Percentiles rank a stretch among this genome's conserved stretches.
Conservation (phyloP, 2,113 vertebrate species). For the Seriola aureovittata region DNA sequence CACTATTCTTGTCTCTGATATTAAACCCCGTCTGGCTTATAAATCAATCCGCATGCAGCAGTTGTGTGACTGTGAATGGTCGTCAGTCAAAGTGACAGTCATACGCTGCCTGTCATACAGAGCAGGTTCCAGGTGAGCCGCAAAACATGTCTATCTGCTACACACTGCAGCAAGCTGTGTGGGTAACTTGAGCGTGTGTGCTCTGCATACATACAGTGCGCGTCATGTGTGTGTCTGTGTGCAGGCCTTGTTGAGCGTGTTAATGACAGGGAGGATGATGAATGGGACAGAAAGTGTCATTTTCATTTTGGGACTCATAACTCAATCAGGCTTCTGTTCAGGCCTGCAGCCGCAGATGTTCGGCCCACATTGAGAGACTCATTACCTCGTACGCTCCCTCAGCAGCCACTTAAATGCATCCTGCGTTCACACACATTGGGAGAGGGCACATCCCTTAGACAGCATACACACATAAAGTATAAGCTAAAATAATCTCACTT, state of each 20-base stretch:
- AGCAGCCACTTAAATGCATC: slow-evolving; percentile 6
- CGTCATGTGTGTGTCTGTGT: neutral
- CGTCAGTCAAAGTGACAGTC: slow-evolving; percentile 66
- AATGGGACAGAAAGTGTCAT: slow-evolving; percentile 56
- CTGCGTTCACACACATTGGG: neutral
- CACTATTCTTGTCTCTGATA: slow-evolving; percentile 21
- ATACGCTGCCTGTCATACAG: slow-evolving; percentile 55
- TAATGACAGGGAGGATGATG: slow-evolving; percentile 62
- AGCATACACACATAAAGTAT: neutral
- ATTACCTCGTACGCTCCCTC: slow-evolving; percentile 6
- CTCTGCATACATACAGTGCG: neutral
- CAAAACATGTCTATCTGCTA: slow-evolving; percentile 37
- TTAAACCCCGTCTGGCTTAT: slow-evolving; percentile 38
- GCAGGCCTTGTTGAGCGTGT: slow-evolving; percentile 28
- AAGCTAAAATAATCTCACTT: neutral
- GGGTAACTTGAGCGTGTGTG: neutral
- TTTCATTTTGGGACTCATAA: slow-evolving; percentile 59
- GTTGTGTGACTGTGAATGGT: slow-evolving; percentile 20
- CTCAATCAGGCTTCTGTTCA: slow-evolving; percentile 49
- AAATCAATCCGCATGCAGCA: slow-evolving; percentile 53
- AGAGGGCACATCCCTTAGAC: neutral
- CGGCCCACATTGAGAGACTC: slow-evolving; percentile 10
- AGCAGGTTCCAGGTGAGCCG: slow-evolving; percentile 52
- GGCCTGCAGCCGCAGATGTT: slow-evolving; percentile 40
- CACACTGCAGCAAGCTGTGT: slow-evolving; percentile 23